phyloP scores from a whole-genome alignment of 1,140 invertebrate genomes.

The Acyrthosiphon pisum region DNA sequence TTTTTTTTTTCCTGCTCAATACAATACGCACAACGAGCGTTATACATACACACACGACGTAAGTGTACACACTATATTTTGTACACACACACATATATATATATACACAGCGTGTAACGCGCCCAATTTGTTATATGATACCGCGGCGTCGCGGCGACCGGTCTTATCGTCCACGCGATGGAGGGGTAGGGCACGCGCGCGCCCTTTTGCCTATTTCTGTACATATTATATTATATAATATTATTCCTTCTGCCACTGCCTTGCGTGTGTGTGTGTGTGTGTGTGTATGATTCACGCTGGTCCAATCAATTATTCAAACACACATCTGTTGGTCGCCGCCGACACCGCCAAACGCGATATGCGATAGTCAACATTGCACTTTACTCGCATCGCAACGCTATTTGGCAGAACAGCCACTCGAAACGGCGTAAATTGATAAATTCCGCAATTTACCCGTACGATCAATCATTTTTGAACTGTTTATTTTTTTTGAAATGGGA shows the following conservation, averaged over 20 bases:
- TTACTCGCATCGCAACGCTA: background rate
- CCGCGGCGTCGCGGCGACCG: background rate
- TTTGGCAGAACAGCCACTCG: no score
- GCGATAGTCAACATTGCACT: background rate
- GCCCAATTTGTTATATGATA: constrained; percentile 53
- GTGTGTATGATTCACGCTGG: background rate
- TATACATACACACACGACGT: background rate
- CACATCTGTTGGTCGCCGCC: constrained; percentile 16
- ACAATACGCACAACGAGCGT: background rate
- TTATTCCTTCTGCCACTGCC: background rate
- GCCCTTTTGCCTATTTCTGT: background rate
- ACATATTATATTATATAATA: background rate
- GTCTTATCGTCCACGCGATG: background rate
- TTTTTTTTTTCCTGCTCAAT: background rate
- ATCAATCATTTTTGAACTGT: background rate
- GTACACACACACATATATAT: background rate
- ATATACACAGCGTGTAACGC: background rate
- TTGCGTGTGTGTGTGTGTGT: background rate
- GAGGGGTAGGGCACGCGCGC: background rate
- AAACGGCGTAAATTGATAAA: background rate
- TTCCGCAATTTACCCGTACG: background rate
- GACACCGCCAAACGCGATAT: background rate
- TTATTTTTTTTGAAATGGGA: no score
- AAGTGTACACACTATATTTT: background rate
- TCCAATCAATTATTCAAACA: constrained; percentile 50